Percentiles rank a stretch among this genome's conserved stretches.
phyloP scores from a whole-genome alignment of 2,797 vertebrate genomes.

The Podarcis siculus region DNA sequence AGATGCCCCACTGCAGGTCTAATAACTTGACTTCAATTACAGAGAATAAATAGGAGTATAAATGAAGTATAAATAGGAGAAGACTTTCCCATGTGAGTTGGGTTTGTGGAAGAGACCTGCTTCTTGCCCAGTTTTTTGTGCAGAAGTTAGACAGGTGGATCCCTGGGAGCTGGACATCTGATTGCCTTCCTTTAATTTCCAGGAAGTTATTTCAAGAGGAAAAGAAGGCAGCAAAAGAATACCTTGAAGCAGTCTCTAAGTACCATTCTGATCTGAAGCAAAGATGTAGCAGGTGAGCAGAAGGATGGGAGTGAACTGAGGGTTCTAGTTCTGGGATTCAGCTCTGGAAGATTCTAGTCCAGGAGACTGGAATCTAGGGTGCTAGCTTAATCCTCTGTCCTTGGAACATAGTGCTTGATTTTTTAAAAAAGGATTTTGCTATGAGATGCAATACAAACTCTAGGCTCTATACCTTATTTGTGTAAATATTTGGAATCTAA shows the following conservation, averaged over 20 bases:
- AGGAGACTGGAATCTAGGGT: not conserved
- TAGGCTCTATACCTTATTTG: not conserved
- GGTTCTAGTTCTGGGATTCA: not conserved
- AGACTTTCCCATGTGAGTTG: not conserved
- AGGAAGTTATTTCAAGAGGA: conserved; percentile 30
- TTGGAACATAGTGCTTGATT: not conserved
- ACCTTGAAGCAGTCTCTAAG: not conserved
- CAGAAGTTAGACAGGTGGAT: not conserved
- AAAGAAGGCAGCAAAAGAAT: conserved; percentile 25
- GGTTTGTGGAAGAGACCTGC: not conserved
- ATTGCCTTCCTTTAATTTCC: not conserved
- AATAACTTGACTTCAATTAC: not conserved
- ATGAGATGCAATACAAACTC: not conserved
- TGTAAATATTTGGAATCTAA: not conserved
- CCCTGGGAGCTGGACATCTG: not conserved
- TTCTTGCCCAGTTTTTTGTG: not conserved
- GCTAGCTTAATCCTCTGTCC: not conserved
- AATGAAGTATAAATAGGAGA: not conserved
- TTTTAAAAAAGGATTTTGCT: not conserved
- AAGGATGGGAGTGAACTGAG: not conserved
- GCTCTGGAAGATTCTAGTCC: not conserved
- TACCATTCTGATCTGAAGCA: conserved; percentile 20
- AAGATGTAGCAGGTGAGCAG: conserved; percentile 23
- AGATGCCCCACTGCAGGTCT: not conserved
- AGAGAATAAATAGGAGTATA: too few species aligned